Base-by-base conservation (phyloP, 2,888 invertebrate genomes). In the Hydrotaea cyrtoneurina region DNA sequence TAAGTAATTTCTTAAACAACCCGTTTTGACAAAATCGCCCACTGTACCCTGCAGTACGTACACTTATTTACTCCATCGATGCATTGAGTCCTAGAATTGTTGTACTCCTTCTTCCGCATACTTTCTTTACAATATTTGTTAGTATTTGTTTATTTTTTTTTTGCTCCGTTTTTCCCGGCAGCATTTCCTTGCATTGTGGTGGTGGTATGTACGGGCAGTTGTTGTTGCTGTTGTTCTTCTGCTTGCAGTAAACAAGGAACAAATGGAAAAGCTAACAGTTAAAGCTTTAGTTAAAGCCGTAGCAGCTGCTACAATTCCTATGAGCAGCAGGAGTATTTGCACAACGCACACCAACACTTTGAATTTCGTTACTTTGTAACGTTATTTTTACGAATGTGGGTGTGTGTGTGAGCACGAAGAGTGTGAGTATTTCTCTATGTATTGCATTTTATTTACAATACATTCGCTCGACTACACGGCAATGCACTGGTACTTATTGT, bases 261-360 rank as follows among this genome's bases (percentile, higher is more conserved):
- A 55, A 26, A 19, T 26, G 15, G 23, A 59, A 75, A 78, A 78
- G 71, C 7, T 79, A 72, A 64, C 53, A 66, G 75, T 82, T 57
- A 43, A 78, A 71, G 43, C 39, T 69, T 78, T 75, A 43, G 57
- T 69, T 46, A 74, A 78, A 72, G 53, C 23, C 23, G 39, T 74
- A 71, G 46, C 83, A 84, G 80, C 83, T 84, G 80, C 71, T 80
- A 62, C 73, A 72, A 80, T 59, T 59, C 26, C 59, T 59, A 10
- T 15, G 26, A 15, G 50, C n/a, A 13, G n/a, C 50, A 50, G 15
- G 50, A 59, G 23, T 59, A 59, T 59, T 69, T 43, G 23, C 46
- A 15, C n/a, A 62, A n/a, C 31, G 2, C 62, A 69, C 46, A 46
- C 21, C 15, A 23, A 46, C 15, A 66, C 21, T 43, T 69, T 46